Base-by-base conservation (phyloP, 2,113 vertebrate species). In the Pampusana beccarii region DNA sequence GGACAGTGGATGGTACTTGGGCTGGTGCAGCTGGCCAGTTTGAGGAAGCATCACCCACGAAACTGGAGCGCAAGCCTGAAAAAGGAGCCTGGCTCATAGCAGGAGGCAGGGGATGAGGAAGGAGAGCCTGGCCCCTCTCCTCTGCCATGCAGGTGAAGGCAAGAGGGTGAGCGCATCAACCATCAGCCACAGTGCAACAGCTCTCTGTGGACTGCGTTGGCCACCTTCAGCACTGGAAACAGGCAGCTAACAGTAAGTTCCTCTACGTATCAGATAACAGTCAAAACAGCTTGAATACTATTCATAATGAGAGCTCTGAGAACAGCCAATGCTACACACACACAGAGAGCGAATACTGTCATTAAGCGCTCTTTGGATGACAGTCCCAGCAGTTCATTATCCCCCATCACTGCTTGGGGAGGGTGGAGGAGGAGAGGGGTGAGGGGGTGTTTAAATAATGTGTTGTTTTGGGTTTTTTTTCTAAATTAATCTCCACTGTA, bases 211-310 rank as follows among this genome's bases (percentile, higher is more conserved):
- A 57, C 93, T 93, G 79, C 1, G 1, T 67, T 89, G 97, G 94
- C 92, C 89, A 38, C 62, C 96, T 89, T 90, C 80, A 92, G 92
- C 72, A 38, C 82, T 91, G 96, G 93, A 97, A 98, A 97, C 80
- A 96, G 96, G 90, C 96, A 97, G 95, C 97, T 97, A 97, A 95
- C 93, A 92, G 85, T 24, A 89, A 97, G 48, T 73, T 97, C 86
- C 93, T 97, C 95, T 97, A 97, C 97, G 97, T 95, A 97, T 95
- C 69, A 92, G 94, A 97, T 97, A 96, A 98, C 83, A 97, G 97
- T 98, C 97, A 98, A 97, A 98, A 97, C 97, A 98, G 97, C 97
- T 97, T 98, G 98, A 98, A 96, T 97, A 97, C 86, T 96, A 86
- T 97, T 98, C 95, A 97, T 92, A 91, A 92, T 78, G 95, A 96